A percentile compares a stretch with the other conserved stretches of the same genome.
phyloP scores from a whole-genome alignment of 2,113 vertebrate genomes.

The Labeo catla region DNA sequence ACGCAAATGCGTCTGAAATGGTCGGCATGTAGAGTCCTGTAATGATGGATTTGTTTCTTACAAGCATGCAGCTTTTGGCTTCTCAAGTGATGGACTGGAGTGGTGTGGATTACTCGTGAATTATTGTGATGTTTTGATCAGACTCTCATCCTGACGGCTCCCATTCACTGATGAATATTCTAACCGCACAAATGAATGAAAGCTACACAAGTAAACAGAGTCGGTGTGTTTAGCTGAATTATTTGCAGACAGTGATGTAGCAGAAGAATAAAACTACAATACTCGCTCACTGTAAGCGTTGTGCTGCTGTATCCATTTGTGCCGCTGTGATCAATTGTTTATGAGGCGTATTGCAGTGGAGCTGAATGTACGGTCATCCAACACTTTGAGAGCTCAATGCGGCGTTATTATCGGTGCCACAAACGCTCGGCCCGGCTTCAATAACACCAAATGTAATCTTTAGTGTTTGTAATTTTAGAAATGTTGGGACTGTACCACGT shows the following conservation, averaged over 20 bases:
- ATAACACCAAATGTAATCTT: constrained; percentile 40
- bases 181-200: neutral
- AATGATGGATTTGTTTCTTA: too few species aligned
- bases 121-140: too few species aligned
- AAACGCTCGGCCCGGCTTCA: neutral
- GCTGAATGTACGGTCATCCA: constrained; percentile 4
- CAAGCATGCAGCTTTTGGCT: too few species aligned
- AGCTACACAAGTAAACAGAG: neutral
- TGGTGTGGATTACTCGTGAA: too few species aligned
- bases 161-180: neutral
- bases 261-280: neutral
- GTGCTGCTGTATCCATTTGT: constrained; percentile 11
- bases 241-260: neutral
- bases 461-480: constrained; percentile 14
- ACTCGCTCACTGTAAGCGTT: neutral
- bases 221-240: neutral
- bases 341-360: neutral
- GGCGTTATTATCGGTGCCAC: constrained; percentile 13
- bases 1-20: too few species aligned
- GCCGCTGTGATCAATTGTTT: constrained; percentile 14
- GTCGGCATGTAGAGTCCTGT: too few species aligned
- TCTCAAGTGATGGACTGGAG: too few species aligned
- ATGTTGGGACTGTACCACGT: neutral
- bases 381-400: constrained; percentile 9
- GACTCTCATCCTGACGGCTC: neutral